These are phyloP conservation scores for Luehdorfia chinensis DNA, from an alignment of 1,140 invertebrate genomes.

Conservation along the genomic window DNA sequence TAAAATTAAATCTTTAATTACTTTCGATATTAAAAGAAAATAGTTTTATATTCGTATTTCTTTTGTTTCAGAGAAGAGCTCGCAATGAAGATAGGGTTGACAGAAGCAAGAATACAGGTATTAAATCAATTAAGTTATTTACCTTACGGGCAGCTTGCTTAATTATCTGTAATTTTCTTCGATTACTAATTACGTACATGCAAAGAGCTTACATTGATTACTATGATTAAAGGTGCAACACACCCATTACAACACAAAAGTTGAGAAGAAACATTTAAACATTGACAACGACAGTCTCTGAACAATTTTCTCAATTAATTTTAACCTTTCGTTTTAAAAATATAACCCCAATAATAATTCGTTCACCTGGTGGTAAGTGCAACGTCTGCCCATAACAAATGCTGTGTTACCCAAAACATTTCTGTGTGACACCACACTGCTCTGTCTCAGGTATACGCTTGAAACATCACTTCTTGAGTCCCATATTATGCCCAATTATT, in stretches of 20 bases:
- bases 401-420: too few relatives aligned
- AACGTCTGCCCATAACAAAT: too few relatives aligned
- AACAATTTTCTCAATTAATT: background rate
- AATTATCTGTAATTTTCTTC: conserved; percentile 10
- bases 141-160: background rate
- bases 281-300: background rate
- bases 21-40: too few relatives aligned
- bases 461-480: too few relatives aligned
- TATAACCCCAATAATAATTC: too few relatives aligned
- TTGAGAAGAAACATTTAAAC: background rate
- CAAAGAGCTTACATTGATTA: background rate
- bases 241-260: conserved; percentile 3
- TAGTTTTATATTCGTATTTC: too few relatives aligned
- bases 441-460: background rate
- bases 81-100: conserved; percentile 97
- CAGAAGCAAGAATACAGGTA: conserved; percentile 98
- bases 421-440: background rate
- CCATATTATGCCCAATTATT: too few relatives aligned
- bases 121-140: conserved; percentile 21
- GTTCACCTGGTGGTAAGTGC: too few relatives aligned
- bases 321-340: background rate
- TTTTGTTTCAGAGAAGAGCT: conserved; percentile 94
- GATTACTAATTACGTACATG: conserved; percentile 19
- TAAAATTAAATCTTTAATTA: too few relatives aligned
- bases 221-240: background rate